Conservation (phyloP, 2,888 invertebrate species). For the Abscondita cerata region DNA sequence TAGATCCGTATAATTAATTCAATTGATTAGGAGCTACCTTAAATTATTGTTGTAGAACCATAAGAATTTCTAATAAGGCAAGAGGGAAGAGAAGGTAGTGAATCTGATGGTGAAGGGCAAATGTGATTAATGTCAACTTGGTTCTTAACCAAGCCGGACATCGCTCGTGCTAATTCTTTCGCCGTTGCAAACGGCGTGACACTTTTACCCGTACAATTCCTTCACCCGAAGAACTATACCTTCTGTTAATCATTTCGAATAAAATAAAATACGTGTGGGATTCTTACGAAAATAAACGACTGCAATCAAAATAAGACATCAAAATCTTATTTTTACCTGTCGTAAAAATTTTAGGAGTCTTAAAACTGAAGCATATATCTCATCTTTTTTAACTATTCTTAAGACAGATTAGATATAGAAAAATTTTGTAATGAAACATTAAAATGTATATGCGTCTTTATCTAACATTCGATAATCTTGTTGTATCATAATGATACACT, state of each 20-base stretch:
- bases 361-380: conserved; percentile 7
- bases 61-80: not conserved
- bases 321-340: conserved; percentile 7
- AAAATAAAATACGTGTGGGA: not conserved
- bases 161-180: conserved; percentile 34
- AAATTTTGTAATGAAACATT: conserved; percentile 7
- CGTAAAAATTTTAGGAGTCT: conserved; percentile 7
- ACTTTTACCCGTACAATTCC: conserved; percentile 31
- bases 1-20: not conserved
- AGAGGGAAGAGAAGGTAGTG: conserved; percentile 4
- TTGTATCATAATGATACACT: conserved; percentile 19
- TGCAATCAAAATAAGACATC: conserved; percentile 12
- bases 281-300: conserved; percentile 4
- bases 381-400: conserved; percentile 3
- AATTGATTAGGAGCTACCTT: not conserved
- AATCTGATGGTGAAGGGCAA: conserved; percentile 40
- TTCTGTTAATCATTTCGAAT: not conserved
- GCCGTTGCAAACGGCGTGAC: conserved; percentile 32
- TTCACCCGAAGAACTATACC: too few relatives aligned
- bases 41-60: not conserved
- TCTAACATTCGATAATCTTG: conserved; percentile 10
- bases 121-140: conserved; percentile 42
- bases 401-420: conserved; percentile 9
- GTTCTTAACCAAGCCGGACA: conserved; percentile 35
- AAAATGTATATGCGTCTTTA: conserved; percentile 5